Conservation (phyloP, 2,113 vertebrate species). For the Triplophysa siluroides region DNA sequence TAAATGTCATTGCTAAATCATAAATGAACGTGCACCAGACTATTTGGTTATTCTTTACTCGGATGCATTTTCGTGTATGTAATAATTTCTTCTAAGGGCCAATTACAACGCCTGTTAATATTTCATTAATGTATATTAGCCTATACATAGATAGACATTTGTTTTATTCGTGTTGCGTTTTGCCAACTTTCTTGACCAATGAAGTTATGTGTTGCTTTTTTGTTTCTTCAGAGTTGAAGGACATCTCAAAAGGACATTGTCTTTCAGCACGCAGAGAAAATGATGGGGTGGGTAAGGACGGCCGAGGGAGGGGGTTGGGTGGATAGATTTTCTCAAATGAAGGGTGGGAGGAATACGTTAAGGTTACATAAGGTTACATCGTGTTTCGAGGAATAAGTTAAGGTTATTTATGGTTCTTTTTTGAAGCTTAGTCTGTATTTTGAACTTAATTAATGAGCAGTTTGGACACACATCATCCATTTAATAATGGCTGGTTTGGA, state of each 20-base stretch:
- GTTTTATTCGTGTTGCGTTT: not conserved
- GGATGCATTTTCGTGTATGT: too few species aligned
- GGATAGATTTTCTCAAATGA: slow-evolving; percentile 10
- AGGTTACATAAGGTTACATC: too few species aligned
- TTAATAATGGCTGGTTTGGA: too few species aligned
- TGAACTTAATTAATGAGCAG: not conserved
- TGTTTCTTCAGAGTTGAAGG: not conserved
- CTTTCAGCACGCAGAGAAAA: not conserved
- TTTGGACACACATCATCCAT: too few species aligned
- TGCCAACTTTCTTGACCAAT: not conserved
- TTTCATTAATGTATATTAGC: not conserved
- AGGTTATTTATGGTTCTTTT: not conserved
- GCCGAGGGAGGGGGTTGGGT: not conserved
- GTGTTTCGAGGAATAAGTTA: not conserved
- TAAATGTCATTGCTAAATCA: too few species aligned
- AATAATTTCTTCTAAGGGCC: too few species aligned
- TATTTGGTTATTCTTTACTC: too few species aligned
- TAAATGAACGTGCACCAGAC: too few species aligned
- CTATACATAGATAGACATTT: not conserved
- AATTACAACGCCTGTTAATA: too few species aligned
- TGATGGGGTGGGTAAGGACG: not conserved
- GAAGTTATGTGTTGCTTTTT: not conserved
- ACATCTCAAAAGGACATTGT: not conserved
- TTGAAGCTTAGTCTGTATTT: not conserved
- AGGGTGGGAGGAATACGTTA: not conserved